phyloP scores from a whole-genome alignment of 64 coral and sea anemone genomes.

The Acropora yongei region DNA sequence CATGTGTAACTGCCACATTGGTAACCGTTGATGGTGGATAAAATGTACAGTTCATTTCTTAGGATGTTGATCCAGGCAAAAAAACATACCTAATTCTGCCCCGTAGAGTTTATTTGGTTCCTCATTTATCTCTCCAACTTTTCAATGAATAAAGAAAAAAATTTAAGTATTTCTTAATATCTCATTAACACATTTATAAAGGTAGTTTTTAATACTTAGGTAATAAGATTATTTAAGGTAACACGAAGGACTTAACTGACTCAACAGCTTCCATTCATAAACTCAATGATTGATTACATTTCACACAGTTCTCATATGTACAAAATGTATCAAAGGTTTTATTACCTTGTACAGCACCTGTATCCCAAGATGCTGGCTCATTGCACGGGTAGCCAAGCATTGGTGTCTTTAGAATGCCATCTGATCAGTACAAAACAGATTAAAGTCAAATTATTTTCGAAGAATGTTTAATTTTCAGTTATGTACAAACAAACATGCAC shows the following conservation, averaged over 20 bases:
- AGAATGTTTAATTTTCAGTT: background rate
- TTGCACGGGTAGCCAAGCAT: background rate
- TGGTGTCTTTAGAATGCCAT: background rate
- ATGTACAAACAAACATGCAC: slow-evolving; percentile 22
- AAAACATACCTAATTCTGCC: slow-evolving; percentile 6
- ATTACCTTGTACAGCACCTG: slow-evolving; percentile 27
- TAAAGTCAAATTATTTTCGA: slow-evolving; percentile 16
- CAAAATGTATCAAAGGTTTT: slow-evolving; percentile 12
- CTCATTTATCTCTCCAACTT: slow-evolving; percentile 25
- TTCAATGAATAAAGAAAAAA: slow-evolving; percentile 15
- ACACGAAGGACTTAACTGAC: background rate
- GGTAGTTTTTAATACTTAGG: background rate
- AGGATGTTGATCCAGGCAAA: background rate
- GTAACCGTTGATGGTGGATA: too few species aligned
- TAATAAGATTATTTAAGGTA: slow-evolving; percentile 21
- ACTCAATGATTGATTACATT: slow-evolving; percentile 7
- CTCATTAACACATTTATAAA: slow-evolving; percentile 9
- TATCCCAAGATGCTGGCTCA: slow-evolving; percentile 19
- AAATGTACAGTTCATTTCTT: too few species aligned
- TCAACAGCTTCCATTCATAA: slow-evolving; percentile 18
- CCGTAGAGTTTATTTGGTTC: slow-evolving; percentile 11
- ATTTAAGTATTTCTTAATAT: background rate
- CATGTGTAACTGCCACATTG: background rate
- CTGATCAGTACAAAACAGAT: background rate
- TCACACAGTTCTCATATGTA: slow-evolving; percentile 14